Percentiles rank a stretch among this genome's conserved stretches.
Evolutionary conservation across 2,888 invertebrate species (phyloP).

Genomic region (Kuschelorhynchus macadamiae): DNA sequence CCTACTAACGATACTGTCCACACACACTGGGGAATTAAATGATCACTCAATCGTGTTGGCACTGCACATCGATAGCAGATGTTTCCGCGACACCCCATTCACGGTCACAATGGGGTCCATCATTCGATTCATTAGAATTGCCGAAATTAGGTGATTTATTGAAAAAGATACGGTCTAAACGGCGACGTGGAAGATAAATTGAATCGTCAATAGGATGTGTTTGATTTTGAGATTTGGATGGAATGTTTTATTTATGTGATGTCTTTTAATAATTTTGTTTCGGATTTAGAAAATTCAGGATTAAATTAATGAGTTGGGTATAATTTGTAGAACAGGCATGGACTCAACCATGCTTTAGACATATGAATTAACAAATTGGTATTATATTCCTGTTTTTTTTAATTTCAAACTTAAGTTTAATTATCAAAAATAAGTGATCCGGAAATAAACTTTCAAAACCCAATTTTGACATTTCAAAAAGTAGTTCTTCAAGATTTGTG

Average conservation of each 20-base stretch:
- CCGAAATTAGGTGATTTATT: slow-evolving; percentile 50
- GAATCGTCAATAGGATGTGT: slow-evolving; percentile 24
- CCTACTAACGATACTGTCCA: slow-evolving; percentile 31
- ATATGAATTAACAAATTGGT: too few species aligned
- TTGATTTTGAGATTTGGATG: slow-evolving; percentile 5
- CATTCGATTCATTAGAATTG: slow-evolving; percentile 50
- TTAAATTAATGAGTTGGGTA: background rate
- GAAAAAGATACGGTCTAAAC: slow-evolving; percentile 44
- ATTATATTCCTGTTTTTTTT: too few species aligned
- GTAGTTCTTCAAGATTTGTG: too few species aligned
- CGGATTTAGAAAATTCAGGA: too few species aligned
- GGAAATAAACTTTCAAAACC: too few species aligned
- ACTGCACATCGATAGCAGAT: slow-evolving; percentile 49
- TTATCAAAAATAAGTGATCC: too few species aligned
- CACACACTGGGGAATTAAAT: slow-evolving; percentile 43
- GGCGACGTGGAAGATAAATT: slow-evolving; percentile 37
- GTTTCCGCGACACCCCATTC: slow-evolving; percentile 49
- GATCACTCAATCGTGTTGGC: slow-evolving; percentile 49
- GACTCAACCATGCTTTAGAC: too few species aligned
- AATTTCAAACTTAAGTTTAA: too few species aligned
- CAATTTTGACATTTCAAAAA: too few species aligned
- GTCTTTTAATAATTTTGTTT: too few species aligned
- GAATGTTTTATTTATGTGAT: too few species aligned
- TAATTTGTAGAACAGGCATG: too few species aligned
- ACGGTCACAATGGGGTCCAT: slow-evolving; percentile 47